Evolutionary conservation across 1,140 invertebrate genomes (phyloP), one percentile per base, ranked within the genome.

Genomic region (Medauroidea extradentata): DNA sequence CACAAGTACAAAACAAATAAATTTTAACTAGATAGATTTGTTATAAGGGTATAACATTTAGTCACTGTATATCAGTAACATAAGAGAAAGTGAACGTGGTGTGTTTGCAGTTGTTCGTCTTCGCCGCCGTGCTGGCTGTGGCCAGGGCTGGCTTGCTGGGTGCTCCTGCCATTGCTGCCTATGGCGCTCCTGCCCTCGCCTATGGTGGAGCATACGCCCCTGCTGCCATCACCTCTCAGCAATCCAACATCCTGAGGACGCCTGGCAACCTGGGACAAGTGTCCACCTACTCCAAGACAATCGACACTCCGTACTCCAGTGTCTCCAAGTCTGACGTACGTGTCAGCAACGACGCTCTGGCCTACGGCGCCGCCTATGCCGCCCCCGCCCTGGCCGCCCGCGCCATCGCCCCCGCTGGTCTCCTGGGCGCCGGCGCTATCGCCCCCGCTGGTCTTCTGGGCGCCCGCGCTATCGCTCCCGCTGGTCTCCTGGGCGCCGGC

Each of bases 251-350:
- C 63, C 60, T 71, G 51, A 65, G 71, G 29, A 65, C 62, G 50
- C 67, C 65, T 51, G 71, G 71, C 13, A 71, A 72, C 65, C 46
- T 71, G 34, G 70, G 69, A 21, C 69, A 70, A 52, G 63, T 73
- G 16, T 67, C 69, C 62, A 69, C 71, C 60, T 70, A 71, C 69
- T 61, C 63, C 63, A 73, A 73, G 64, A 68, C 68, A 57, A 63
- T 71, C 63, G 69, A 71, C 58, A 72, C 71, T 44, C 69, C 74
- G 3, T 71, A 67, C 68, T 68, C 70, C 61, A 67, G 63, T 59
- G 69, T 74, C 46, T 65, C 67, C 48, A 75, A 74, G 60, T 65
- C 65, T 56, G 74, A 76, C 64, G 69, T 71, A 51, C 65, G 73
- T 24, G 66, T 72, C 24, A 73, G 67, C 66, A 75, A 74, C 67